These are phyloP conservation scores for Harpagoxenus sublaevis DNA, from an alignment of 2,888 invertebrate genomes.

Conservation along the genomic window DNA sequence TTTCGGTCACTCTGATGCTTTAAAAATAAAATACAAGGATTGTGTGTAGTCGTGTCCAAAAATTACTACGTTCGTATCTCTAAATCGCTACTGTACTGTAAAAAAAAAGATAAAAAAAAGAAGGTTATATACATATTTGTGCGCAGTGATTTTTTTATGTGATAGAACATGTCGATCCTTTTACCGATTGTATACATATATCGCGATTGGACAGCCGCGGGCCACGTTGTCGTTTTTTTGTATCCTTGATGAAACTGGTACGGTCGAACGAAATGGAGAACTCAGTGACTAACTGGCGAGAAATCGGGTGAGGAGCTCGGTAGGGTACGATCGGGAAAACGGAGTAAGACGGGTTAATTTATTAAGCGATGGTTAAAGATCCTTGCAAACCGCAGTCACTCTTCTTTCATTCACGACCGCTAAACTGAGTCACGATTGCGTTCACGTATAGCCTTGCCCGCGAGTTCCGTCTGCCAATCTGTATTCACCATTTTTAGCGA, in stretches of 20 bases:
- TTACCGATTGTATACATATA: slow-evolving; percentile 8
- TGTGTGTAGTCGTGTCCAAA: background rate
- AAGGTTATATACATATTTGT: background rate
- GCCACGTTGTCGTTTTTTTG: slow-evolving; percentile 8
- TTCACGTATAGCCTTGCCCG: slow-evolving; percentile 39
- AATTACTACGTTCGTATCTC: background rate
- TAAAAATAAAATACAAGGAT: background rate
- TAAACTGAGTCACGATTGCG: slow-evolving; percentile 57
- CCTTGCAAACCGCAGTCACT: slow-evolving; percentile 76
- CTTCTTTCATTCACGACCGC: slow-evolving; percentile 70
- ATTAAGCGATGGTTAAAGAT: slow-evolving; percentile 74
- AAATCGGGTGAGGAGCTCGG: slow-evolving; percentile 62
- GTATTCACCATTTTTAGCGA: slow-evolving; percentile 8
- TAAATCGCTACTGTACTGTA: background rate
- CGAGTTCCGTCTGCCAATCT: slow-evolving; percentile 20
- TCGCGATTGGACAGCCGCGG: slow-evolving; percentile 38
- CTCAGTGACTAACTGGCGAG: slow-evolving; percentile 64
- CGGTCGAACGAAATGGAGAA: slow-evolving; percentile 64
- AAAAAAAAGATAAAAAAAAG: slow-evolving; percentile 46
- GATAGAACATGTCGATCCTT: slow-evolving; percentile 13
- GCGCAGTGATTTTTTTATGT: background rate
- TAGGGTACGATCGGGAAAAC: slow-evolving; percentile 55
- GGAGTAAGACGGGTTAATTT: slow-evolving; percentile 62
- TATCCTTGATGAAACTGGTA: slow-evolving; percentile 58
- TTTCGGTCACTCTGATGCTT: background rate